A percentile compares a stretch with the other conserved stretches of the same genome.
Evolutionary conservation across 2,888 invertebrate species (phyloP).

Genomic region (Ernsta delagoae): DNA sequence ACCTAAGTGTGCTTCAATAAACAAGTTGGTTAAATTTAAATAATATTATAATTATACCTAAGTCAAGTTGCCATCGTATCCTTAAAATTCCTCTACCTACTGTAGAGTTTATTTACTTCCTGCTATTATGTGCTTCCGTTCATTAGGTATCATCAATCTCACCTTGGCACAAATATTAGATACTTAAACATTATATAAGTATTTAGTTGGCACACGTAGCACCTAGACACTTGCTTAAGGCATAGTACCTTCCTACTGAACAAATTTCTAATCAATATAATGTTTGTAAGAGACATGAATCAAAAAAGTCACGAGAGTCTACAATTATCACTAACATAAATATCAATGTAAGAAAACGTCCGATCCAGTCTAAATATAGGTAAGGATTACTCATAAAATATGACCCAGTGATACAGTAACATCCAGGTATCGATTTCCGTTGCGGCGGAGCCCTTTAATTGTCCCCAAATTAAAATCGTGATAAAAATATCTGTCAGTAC

Average conservation of each 20-base stretch:
- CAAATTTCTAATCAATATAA: background rate
- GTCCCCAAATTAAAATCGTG: slow-evolving; percentile 44
- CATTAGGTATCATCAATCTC: background rate
- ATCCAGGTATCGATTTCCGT: slow-evolving; percentile 53
- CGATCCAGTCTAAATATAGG: slow-evolving; percentile 12
- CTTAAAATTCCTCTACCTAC: background rate
- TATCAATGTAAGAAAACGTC: slow-evolving; percentile 17
- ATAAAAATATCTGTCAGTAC: slow-evolving; percentile 35
- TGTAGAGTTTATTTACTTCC: background rate
- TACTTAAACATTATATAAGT: background rate
- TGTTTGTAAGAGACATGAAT: background rate
- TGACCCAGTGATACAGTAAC: slow-evolving; percentile 62
- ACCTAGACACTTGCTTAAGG: no score
- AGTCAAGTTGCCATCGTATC: background rate
- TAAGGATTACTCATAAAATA: slow-evolving; percentile 53
- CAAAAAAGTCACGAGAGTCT: slow-evolving; percentile 3
- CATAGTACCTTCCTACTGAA: no score
- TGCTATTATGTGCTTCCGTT: background rate
- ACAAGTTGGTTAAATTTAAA: slow-evolving; percentile 10
- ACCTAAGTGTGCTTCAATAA: slow-evolving; percentile 17
- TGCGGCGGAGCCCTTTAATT: slow-evolving; percentile 61
- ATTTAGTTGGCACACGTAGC: no score
- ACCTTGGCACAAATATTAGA: background rate
- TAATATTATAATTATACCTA: background rate
- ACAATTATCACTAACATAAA: slow-evolving; percentile 19